Conservation (phyloP, 1,140 invertebrate species). For the Dendrolimus punctatus region DNA sequence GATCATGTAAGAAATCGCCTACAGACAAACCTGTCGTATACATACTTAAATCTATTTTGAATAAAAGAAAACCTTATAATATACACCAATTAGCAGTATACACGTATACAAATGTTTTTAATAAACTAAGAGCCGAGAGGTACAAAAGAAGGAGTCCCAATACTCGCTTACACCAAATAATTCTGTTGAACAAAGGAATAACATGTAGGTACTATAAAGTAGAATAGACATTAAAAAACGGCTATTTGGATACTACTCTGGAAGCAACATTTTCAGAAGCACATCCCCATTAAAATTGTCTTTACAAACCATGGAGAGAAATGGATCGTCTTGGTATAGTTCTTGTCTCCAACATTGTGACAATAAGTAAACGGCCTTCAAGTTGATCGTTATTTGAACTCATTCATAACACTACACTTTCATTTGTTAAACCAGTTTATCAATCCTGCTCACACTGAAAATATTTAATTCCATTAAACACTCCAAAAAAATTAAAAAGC, state of each 20-base stretch:
- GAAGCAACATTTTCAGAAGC: background rate
- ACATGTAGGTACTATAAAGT: too few species aligned
- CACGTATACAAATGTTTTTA: too few species aligned
- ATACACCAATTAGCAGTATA: too few species aligned
- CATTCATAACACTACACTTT: slow-evolving; percentile 59
- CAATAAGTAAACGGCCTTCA: slow-evolving; percentile 30
- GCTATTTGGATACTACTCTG: background rate
- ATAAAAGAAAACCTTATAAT: too few species aligned
- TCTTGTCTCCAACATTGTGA: slow-evolving; percentile 56
- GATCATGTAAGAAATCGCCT: too few species aligned
- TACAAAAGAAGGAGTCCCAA: too few species aligned
- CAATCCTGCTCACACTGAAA: slow-evolving; percentile 49
- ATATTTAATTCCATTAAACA: slow-evolving; percentile 49
- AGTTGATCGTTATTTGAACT: slow-evolving; percentile 39
- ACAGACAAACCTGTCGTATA: too few species aligned
- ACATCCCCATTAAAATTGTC: slow-evolving; percentile 2
- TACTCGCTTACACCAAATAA: too few species aligned
- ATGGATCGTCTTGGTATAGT: slow-evolving; percentile 55
- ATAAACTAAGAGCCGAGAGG: too few species aligned
- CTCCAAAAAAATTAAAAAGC: slow-evolving; percentile 21
- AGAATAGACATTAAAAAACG: background rate
- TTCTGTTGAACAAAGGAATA: too few species aligned
- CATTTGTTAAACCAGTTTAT: slow-evolving; percentile 49
- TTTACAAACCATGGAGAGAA: slow-evolving; percentile 53
- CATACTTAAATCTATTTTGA: too few species aligned